A percentile compares a stretch with the other conserved stretches of the same genome.
Evolutionary conservation across 2,797 vertebrate species (phyloP).

Genomic region (Xenopus petersii): DNA sequence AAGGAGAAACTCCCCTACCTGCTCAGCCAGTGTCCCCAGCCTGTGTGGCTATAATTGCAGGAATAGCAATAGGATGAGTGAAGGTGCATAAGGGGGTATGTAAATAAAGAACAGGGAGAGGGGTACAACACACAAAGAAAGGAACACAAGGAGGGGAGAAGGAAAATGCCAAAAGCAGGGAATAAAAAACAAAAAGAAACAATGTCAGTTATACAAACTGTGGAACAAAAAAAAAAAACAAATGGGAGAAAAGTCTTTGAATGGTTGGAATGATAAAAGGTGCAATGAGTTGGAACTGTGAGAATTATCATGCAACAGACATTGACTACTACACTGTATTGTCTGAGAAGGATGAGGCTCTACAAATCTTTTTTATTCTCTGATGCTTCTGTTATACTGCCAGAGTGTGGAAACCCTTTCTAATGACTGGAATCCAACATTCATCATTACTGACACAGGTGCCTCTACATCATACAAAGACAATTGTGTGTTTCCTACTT

Average conservation of each 20-base stretch:
- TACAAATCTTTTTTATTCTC: no score
- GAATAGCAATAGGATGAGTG: conserved; percentile 61
- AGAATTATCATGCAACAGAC: conserved; percentile 44
- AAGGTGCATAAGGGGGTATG: conserved; percentile 59
- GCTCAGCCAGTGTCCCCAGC: conserved; percentile 90
- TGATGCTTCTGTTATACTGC: no score
- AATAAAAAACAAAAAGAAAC: conserved; percentile 74
- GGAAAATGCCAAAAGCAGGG: conserved; percentile 71
- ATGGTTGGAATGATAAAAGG: conserved; percentile 51
- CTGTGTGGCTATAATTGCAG: conserved; percentile 90
- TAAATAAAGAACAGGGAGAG: conserved; percentile 54
- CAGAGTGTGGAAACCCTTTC: no score
- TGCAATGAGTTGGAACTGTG: conserved; percentile 29
- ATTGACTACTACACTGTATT: no score
- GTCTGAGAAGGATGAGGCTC: no score
- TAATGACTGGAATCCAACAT: no score
- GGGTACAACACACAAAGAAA: conserved; percentile 57
- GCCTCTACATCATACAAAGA: no score
- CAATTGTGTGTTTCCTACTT: no score
- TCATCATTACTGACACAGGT: no score
- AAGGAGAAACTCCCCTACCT: conserved; percentile 82
- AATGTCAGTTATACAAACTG: conserved; percentile 72
- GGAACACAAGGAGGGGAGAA: conserved; percentile 51
- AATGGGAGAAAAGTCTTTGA: conserved; percentile 56
- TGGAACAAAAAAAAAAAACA: conserved; percentile 57